Evolutionary conservation across 1,140 invertebrate species (phyloP).

Genomic region (Euglossa dilemma): DNA sequence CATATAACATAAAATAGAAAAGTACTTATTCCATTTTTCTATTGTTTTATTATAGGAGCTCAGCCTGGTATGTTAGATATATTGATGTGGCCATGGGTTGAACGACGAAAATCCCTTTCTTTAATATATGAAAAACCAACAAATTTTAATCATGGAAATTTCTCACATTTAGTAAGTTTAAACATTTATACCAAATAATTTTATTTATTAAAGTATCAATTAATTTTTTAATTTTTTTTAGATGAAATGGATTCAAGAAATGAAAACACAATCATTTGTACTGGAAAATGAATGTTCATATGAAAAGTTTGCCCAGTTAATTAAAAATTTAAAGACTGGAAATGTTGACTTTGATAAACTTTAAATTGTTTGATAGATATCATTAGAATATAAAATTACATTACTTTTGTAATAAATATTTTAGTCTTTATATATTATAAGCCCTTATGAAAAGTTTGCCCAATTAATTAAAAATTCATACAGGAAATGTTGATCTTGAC

Average conservation of each 20-base stretch:
- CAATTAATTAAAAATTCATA: conserved; percentile 33
- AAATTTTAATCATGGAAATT: conserved; percentile 52
- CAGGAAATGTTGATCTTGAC: conserved; percentile 52
- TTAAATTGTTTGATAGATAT: conserved; percentile 6
- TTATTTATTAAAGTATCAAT: not conserved
- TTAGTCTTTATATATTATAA: conserved; percentile 14
- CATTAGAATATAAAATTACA: not conserved
- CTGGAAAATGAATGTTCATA: conserved; percentile 36
- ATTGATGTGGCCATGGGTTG: conserved; percentile 77
- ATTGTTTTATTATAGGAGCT: conserved; percentile 56
- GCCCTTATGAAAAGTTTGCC: conserved; percentile 56
- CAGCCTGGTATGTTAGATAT: conserved; percentile 71
- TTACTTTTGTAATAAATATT: conserved; percentile 5
- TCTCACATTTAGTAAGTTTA: conserved; percentile 50
- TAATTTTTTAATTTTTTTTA: conserved; percentile 34
- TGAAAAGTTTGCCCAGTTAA: conserved; percentile 53
- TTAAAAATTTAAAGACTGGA: conserved; percentile 34
- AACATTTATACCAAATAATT: conserved; percentile 4
- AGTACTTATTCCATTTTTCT: not conserved
- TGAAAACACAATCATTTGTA: conserved; percentile 53
- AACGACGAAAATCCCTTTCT: conserved; percentile 72
- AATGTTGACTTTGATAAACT: conserved; percentile 55
- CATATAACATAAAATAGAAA: not conserved
- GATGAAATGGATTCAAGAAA: conserved; percentile 57
- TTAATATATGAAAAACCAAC: conserved; percentile 59